These are phyloP conservation scores for Stenotaenia linearis DNA, from an alignment of 2,888 invertebrate genomes.

Conservation along the genomic window DNA sequence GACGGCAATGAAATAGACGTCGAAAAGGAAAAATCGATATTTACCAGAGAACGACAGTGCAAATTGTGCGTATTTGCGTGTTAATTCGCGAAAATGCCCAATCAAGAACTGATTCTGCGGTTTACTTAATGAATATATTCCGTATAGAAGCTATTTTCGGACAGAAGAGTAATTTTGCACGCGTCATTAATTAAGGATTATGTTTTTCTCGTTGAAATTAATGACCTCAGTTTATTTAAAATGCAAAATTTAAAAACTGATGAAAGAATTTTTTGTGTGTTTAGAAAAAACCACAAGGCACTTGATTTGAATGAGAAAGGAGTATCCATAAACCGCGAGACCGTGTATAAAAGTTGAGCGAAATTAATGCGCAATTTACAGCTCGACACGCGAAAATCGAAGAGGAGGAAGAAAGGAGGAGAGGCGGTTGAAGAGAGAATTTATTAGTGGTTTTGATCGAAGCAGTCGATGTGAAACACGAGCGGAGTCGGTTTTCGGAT, in stretches of 20 bases:
- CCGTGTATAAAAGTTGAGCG: not conserved
- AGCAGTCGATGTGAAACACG: constrained; percentile 14
- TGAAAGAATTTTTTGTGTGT: not conserved
- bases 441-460: constrained; percentile 15
- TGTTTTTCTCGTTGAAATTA: not conserved
- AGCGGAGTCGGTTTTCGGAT: not conserved
- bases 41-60: not conserved
- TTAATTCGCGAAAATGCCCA: not conserved
- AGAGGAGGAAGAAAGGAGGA: not conserved
- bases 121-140: not conserved
- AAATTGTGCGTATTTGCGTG: not conserved
- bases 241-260: not conserved
- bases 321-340: constrained; percentile 11
- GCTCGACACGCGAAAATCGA: not conserved
- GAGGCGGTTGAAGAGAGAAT: not conserved
- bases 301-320: constrained; percentile 3
- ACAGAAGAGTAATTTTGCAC: constrained; percentile 2
- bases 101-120: not conserved
- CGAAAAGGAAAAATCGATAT: not conserved
- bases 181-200: constrained; percentile 2
- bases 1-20: not conserved
- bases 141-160: not conserved
- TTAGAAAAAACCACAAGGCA: not conserved
- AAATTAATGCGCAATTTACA: constrained; percentile 1
- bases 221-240: not conserved